phyloP scores from a whole-genome alignment of 2,797 vertebrate species.

The Potorous gilbertii region DNA sequence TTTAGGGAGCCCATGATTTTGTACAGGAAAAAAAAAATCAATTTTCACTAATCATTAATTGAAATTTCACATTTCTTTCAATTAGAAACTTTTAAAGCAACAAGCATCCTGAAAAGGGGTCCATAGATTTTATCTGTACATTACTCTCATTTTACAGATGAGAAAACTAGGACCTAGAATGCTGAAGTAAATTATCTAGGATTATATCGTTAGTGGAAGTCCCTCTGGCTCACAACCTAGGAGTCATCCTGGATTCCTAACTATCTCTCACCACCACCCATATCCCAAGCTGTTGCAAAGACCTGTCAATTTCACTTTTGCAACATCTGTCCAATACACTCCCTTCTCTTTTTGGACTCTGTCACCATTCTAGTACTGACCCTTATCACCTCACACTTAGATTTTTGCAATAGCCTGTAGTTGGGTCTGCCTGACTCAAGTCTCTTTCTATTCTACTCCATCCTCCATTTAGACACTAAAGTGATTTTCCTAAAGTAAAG shows the following conservation, averaged over 20 bases:
- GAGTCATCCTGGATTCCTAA: background rate
- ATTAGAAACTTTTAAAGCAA: background rate
- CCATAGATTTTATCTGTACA: background rate
- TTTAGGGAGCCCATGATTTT: background rate
- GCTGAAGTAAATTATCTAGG: background rate
- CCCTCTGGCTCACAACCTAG: background rate
- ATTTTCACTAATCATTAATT: background rate
- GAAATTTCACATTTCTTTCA: background rate
- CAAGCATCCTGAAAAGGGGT: background rate
- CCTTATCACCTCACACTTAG: background rate
- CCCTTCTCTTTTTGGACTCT: background rate
- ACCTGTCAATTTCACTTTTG: background rate
- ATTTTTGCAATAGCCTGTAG: background rate
- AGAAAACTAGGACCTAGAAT: background rate
- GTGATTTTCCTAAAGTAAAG: background rate
- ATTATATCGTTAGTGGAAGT: background rate
- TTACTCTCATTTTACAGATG: background rate
- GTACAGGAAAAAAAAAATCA: background rate
- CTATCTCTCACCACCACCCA: background rate
- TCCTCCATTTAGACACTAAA: background rate
- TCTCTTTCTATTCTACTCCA: background rate
- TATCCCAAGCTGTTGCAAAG: background rate
- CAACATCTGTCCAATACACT: background rate
- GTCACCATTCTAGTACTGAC: background rate
- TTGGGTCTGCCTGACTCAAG: background rate